phyloP scores from a whole-genome alignment of 2,888 invertebrate species.

The Thyatira batis region DNA sequence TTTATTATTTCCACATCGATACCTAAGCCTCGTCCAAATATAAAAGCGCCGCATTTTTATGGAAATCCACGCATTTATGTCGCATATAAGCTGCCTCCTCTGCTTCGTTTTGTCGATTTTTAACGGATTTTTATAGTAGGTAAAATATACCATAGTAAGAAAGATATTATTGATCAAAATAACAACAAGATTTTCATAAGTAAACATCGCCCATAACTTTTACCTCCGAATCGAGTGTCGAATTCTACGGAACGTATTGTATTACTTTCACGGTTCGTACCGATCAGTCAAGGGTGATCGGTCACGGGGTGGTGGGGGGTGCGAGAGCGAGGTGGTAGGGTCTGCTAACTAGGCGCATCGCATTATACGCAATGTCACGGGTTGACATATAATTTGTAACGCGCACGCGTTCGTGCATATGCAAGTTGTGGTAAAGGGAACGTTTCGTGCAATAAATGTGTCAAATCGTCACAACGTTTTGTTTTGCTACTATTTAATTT shows the following conservation, averaged over 20 bases:
- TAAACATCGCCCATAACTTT: not conserved
- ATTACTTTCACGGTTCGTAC: conserved; percentile 8
- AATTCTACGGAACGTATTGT: conserved; percentile 18
- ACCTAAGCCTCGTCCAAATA: too few relatives aligned
- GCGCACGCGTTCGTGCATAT: conserved; percentile 54
- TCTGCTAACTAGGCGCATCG: conserved; percentile 62
- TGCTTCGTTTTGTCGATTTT: too few relatives aligned
- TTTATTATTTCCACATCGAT: not conserved
- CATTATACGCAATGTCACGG: conserved; percentile 64
- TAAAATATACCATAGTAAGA: not conserved
- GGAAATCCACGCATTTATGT: too few relatives aligned
- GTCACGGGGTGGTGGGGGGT: conserved; percentile 31
- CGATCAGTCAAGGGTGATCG: conserved; percentile 41
- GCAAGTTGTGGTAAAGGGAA: conserved; percentile 8
- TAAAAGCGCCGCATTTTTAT: too few relatives aligned
- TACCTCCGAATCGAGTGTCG: conserved; percentile 40
- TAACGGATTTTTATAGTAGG: too few relatives aligned
- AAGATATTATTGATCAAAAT: not conserved
- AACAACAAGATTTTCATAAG: not conserved
- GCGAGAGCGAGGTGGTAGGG: conserved; percentile 15
- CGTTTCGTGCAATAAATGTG: not conserved
- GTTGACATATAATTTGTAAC: conserved; percentile 67
- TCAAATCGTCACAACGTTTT: not conserved
- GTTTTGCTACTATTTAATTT: too few relatives aligned
- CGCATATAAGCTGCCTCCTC: too few relatives aligned